Evolutionary conservation across 2,888 invertebrate genomes (phyloP).

Genomic region (Folsomia candida): DNA sequence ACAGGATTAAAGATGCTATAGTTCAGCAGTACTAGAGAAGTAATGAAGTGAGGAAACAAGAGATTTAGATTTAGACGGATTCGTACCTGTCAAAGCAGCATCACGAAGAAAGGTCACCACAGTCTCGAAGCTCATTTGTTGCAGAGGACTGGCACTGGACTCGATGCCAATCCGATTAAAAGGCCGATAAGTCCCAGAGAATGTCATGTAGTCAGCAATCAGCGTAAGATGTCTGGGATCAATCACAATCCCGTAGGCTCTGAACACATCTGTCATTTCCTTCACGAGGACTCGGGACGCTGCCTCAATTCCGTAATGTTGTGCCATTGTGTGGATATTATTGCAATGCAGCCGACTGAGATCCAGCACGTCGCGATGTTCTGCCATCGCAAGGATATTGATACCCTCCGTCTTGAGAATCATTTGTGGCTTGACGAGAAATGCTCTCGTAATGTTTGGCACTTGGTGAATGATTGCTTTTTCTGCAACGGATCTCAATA

Average conservation of each 20-base stretch:
- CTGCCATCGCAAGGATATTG: slow-evolving; percentile 86
- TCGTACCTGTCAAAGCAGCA: slow-evolving; percentile 66
- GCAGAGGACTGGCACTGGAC: slow-evolving; percentile 85
- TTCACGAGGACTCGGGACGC: slow-evolving; percentile 84
- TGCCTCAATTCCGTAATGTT: slow-evolving; percentile 94
- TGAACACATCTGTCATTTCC: slow-evolving; percentile 94
- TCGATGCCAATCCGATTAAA: slow-evolving; percentile 89
- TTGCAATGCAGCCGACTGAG: slow-evolving; percentile 84
- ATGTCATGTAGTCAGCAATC: slow-evolving; percentile 97
- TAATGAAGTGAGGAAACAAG: too few species aligned
- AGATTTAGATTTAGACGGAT: not conserved
- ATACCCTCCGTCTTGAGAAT: slow-evolving; percentile 92
- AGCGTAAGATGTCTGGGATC: slow-evolving; percentile 89
- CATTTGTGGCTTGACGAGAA: slow-evolving; percentile 64
- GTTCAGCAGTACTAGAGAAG: too few species aligned
- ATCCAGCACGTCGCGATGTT: slow-evolving; percentile 73
- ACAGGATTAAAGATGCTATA: too few species aligned
- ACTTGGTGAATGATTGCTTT: slow-evolving; percentile 77
- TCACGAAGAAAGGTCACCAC: slow-evolving; percentile 79
- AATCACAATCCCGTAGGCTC: slow-evolving; percentile 93
- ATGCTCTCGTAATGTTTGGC: slow-evolving; percentile 76
- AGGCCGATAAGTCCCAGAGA: slow-evolving; percentile 82
- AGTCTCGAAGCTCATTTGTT: slow-evolving; percentile 98
- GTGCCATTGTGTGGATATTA: slow-evolving; percentile 86
- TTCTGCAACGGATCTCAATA: slow-evolving; percentile 68